Percentiles rank a stretch among this genome's conserved stretches.
Evolutionary conservation across 2,113 vertebrate species (phyloP).

Genomic region (Periophthalmodon schlosseri): DNA sequence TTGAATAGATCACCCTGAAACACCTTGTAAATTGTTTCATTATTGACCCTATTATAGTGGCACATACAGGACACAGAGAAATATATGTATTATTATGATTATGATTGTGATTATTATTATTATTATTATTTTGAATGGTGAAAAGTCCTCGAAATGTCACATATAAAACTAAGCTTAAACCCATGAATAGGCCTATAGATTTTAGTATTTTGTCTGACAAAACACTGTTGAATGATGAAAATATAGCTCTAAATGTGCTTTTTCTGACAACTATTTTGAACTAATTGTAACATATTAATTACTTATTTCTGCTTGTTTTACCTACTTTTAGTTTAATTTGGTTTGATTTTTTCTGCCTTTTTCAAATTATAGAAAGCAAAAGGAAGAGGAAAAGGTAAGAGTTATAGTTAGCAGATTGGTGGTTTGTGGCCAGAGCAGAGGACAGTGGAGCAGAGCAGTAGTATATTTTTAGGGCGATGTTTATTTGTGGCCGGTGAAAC

Average conservation of each 20-base stretch:
- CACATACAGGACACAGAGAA: too few species aligned
- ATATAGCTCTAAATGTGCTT: not conserved
- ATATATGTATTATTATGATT: too few species aligned
- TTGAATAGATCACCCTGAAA: too few species aligned
- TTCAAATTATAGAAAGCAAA: not conserved
- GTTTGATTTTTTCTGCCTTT: not conserved
- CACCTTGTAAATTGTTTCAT: too few species aligned
- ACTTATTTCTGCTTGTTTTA: not conserved
- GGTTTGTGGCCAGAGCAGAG: conserved; percentile 1
- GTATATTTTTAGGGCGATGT: conserved; percentile 79
- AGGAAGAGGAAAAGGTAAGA: not conserved
- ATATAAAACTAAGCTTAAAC: too few species aligned
- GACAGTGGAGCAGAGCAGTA: conserved; percentile 35
- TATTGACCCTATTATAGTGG: too few species aligned
- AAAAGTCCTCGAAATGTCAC: too few species aligned
- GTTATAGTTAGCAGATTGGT: not conserved
- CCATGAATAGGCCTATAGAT: not conserved
- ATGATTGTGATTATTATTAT: too few species aligned
- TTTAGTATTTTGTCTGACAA: not conserved
- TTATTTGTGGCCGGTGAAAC: conserved; percentile 79
- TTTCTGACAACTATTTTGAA: too few species aligned
- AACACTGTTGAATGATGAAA: not conserved
- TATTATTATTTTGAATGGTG: too few species aligned
- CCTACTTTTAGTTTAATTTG: not conserved
- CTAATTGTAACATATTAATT: too few species aligned